Conservation (phyloP, 2,113 vertebrate genomes). For the Neoarius graeffei region DNA sequence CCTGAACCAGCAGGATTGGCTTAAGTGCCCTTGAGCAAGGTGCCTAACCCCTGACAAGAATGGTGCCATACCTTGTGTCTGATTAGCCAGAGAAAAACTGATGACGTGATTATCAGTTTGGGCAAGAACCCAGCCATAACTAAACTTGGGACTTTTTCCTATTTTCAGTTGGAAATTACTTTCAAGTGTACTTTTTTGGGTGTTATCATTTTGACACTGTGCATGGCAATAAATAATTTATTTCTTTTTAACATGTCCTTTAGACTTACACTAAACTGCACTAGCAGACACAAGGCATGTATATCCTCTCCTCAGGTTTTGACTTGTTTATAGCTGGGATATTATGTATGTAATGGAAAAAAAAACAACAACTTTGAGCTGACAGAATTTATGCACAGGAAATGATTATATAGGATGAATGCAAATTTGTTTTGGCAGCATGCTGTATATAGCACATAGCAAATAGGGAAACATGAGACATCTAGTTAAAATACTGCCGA, state of each 20-base stretch:
- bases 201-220: background rate
- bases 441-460: background rate
- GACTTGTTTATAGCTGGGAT: background rate
- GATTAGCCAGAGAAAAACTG: no score
- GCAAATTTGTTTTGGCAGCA: background rate
- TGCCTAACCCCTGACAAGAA: no score
- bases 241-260: background rate
- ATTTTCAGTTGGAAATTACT: background rate
- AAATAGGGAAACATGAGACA: slow-evolving; percentile 21
- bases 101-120: no score
- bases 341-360: background rate
- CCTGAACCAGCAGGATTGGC: no score
- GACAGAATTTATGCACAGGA: background rate
- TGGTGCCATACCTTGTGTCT: no score
- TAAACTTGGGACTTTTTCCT: background rate
- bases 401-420: background rate
- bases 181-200: background rate
- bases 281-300: background rate
- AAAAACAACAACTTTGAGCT: background rate
- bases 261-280: background rate
- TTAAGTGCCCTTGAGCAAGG: no score
- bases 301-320: background rate
- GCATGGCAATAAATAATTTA: background rate
- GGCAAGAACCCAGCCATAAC: no score
- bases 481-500: slow-evolving; percentile 4